A percentile compares a stretch with the other conserved stretches of the same genome.
These are phyloP conservation scores for Monomorium pharaonis DNA, from an alignment of 1,140 invertebrate species.

Conservation along the genomic window DNA sequence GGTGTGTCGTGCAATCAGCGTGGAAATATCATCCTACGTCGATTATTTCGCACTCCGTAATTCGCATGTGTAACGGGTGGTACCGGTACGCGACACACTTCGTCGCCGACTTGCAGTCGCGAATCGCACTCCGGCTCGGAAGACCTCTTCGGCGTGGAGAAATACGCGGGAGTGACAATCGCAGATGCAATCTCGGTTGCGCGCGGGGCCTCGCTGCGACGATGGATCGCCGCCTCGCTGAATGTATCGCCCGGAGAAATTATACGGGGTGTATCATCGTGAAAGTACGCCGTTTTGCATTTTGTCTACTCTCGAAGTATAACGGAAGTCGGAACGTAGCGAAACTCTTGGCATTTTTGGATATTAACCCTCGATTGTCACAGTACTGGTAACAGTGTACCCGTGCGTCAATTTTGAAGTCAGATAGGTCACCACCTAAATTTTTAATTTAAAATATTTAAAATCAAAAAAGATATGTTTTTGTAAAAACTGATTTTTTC, in stretches of 20 bases:
- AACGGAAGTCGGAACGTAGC: background rate
- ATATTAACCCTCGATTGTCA: no score
- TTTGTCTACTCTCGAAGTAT: background rate
- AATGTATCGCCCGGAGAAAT: conserved; percentile 17
- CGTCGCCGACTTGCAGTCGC: conserved; percentile 44
- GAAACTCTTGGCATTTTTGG: background rate
- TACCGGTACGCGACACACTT: conserved; percentile 72
- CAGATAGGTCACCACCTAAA: no score
- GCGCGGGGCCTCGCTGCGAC: background rate
- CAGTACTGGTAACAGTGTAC: no score
- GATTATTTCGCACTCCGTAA: conserved; percentile 22
- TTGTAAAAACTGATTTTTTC: no score
- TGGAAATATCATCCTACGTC: background rate
- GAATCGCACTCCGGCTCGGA: conserved; percentile 57
- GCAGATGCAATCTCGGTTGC: conserved; percentile 64
- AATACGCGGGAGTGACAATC: conserved; percentile 62
- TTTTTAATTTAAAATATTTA: no score
- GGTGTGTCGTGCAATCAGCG: conserved; percentile 24
- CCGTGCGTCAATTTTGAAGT: no score
- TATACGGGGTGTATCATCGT: background rate
- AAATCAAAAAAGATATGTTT: no score
- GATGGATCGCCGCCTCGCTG: conserved; percentile 24
- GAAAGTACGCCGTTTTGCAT: background rate
- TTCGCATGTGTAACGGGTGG: conserved; percentile 36
- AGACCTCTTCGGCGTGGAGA: conserved; percentile 37